Evolutionary conservation across 2,113 vertebrate species (phyloP).

Genomic region (Columbina picui): DNA sequence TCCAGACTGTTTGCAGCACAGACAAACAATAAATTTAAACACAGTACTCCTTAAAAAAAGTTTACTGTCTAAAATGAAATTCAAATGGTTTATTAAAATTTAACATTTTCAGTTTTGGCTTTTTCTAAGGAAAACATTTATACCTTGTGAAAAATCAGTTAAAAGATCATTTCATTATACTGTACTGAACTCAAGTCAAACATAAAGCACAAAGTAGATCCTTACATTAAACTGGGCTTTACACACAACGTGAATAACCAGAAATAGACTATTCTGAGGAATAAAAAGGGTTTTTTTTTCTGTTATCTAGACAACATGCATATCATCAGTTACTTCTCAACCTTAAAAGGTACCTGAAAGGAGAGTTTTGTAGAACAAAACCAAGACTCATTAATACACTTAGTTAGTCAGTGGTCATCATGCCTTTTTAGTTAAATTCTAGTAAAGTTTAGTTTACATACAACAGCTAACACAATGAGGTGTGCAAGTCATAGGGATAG

Average conservation of each 20-base stretch:
- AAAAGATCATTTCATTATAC: constrained; percentile 21
- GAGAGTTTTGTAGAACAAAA: constrained; percentile 65
- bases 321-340: constrained; percentile 57
- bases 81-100: constrained; percentile 61
- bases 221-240: constrained; percentile 58
- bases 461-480: constrained; percentile 67
- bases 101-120: constrained; percentile 56
- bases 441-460: constrained; percentile 64
- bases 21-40: constrained; percentile 66
- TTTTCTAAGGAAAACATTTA: constrained; percentile 65
- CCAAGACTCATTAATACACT: constrained; percentile 42
- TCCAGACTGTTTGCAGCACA: constrained; percentile 68
- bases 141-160: constrained; percentile 37
- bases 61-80: constrained; percentile 55
- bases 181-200: constrained; percentile 43
- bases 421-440: constrained; percentile 65
- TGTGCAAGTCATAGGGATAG: constrained; percentile 68
- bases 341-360: constrained; percentile 66
- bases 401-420: constrained; percentile 67
- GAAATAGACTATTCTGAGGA: constrained; percentile 35
- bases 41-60: constrained; percentile 54
- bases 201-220: constrained; percentile 60
- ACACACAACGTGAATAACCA: constrained; percentile 39
- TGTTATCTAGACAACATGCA: constrained; percentile 56
- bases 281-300: constrained; percentile 11